Conservation (phyloP, 2,113 vertebrate species). For the Cepphus grylle region DNA sequence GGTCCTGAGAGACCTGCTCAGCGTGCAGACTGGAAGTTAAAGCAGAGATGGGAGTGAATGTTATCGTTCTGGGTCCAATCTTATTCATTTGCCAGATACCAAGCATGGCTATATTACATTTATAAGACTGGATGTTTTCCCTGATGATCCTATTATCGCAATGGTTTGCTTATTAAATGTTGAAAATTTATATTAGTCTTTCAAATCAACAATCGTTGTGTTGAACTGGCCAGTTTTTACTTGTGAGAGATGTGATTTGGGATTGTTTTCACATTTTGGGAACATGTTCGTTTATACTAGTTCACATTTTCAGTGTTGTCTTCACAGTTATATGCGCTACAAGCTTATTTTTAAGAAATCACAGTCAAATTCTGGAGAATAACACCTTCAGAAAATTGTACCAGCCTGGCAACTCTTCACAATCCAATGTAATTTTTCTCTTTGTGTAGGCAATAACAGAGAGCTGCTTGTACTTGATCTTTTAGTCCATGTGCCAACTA, state of each 20-base stretch:
- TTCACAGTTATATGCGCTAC: slow-evolving; percentile 27
- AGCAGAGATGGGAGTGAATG: background rate
- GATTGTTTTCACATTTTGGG: background rate
- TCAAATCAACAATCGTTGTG: background rate
- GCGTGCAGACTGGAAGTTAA: background rate
- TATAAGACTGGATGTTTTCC: background rate
- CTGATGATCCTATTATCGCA: background rate
- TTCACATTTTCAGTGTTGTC: slow-evolving; percentile 49
- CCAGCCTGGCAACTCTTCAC: background rate
- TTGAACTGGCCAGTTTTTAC: background rate
- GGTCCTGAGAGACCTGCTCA: background rate
- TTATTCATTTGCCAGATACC: background rate
- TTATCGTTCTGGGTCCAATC: background rate
- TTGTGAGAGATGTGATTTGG: background rate
- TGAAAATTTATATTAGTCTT: background rate
- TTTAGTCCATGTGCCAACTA: slow-evolving; percentile 16
- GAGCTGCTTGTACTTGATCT: slow-evolving; percentile 12
- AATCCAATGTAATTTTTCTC: background rate
- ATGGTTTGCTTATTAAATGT: background rate
- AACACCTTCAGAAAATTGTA: slow-evolving; percentile 39
- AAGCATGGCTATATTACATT: background rate
- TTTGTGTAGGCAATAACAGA: slow-evolving; percentile 14
- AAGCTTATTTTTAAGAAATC: slow-evolving; percentile 51
- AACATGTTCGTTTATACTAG: background rate
- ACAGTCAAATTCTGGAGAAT: slow-evolving; percentile 21